phyloP scores from a whole-genome alignment of 2,797 vertebrate genomes.

The Catostomus latipinnis region DNA sequence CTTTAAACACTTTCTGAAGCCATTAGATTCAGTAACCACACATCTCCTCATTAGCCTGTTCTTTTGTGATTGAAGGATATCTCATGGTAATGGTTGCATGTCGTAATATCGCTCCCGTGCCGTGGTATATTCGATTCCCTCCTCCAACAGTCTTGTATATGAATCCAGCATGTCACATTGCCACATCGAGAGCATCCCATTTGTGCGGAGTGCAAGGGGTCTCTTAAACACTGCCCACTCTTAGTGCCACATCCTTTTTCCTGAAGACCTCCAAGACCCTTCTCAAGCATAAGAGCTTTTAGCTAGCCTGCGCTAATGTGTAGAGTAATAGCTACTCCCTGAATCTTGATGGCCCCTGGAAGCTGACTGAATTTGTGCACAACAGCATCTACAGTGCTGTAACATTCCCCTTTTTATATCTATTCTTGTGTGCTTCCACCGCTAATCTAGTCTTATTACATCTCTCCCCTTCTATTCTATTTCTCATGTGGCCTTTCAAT shows the following conservation, averaged over 20 bases:
- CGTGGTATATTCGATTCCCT: slow-evolving; percentile 41
- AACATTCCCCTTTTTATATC: slow-evolving; percentile 58
- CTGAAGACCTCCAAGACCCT: slow-evolving; percentile 74
- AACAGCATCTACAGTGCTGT: slow-evolving; percentile 57
- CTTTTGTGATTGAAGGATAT: slow-evolving; percentile 14
- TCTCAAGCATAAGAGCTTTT: slow-evolving; percentile 82
- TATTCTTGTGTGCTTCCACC: slow-evolving; percentile 57
- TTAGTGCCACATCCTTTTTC: slow-evolving; percentile 62
- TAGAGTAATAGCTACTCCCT: slow-evolving; percentile 82
- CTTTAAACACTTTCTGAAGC: not conserved
- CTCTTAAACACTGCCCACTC: slow-evolving; percentile 62
- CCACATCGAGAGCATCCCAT: slow-evolving; percentile 61
- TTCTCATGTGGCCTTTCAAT: slow-evolving; percentile 52
- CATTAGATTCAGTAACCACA: slow-evolving; percentile 8
- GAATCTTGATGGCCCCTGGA: slow-evolving; percentile 65
- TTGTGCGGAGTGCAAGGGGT: slow-evolving; percentile 53
- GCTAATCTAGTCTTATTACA: slow-evolving; percentile 60
- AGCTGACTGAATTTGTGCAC: slow-evolving; percentile 60
- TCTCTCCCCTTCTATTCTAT: slow-evolving; percentile 56
- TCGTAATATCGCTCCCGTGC: slow-evolving; percentile 45
- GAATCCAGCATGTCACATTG: slow-evolving; percentile 61
- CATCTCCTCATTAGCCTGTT: slow-evolving; percentile 26
- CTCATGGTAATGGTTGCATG: slow-evolving; percentile 38
- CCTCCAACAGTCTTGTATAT: slow-evolving; percentile 48
- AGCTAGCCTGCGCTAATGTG: slow-evolving; percentile 84